Conservation (phyloP, 2,888 invertebrate genomes). For the Philonicus albiceps region DNA sequence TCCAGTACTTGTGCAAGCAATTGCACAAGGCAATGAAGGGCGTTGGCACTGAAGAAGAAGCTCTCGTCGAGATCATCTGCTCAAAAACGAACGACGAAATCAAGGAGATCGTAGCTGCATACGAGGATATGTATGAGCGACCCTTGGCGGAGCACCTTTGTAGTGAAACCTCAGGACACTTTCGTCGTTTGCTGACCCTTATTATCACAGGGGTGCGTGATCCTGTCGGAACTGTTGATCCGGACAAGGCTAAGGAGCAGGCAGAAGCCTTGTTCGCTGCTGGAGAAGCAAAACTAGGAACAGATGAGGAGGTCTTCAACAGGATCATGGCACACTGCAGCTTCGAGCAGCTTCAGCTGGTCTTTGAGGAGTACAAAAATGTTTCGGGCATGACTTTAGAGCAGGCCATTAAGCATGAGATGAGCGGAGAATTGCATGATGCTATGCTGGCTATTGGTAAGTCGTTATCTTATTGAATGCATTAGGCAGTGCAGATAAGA, state of each 20-base stretch:
- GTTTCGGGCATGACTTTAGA: constrained; percentile 74
- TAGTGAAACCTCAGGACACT: constrained; percentile 79
- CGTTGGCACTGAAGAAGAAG: constrained; percentile 75
- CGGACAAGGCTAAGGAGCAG: constrained; percentile 70
- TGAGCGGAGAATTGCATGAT: constrained; percentile 71
- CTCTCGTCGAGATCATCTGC: constrained; percentile 78
- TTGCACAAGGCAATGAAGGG: constrained; percentile 78
- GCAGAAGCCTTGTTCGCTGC: constrained; percentile 76
- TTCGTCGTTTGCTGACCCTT: constrained; percentile 75
- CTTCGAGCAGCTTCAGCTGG: constrained; percentile 72
- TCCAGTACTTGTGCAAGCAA: constrained; percentile 76
- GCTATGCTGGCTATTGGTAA: constrained; percentile 74
- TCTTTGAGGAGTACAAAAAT: constrained; percentile 76
- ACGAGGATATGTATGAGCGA: constrained; percentile 71
- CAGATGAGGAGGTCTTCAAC: constrained; percentile 75
- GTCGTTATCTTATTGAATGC: constrained; percentile 42
- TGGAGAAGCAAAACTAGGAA: constrained; percentile 74
- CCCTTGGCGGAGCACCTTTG: constrained; percentile 77
- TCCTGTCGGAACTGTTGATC: constrained; percentile 70
- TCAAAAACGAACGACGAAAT: constrained; percentile 74
- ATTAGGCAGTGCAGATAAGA: neutral
- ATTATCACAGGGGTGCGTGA: constrained; percentile 73
- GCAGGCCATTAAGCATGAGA: constrained; percentile 72
- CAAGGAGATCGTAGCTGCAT: constrained; percentile 68
- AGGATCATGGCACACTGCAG: constrained; percentile 76